phyloP scores from a whole-genome alignment of 2,113 vertebrate genomes.

The Ceratotherium simum region DNA sequence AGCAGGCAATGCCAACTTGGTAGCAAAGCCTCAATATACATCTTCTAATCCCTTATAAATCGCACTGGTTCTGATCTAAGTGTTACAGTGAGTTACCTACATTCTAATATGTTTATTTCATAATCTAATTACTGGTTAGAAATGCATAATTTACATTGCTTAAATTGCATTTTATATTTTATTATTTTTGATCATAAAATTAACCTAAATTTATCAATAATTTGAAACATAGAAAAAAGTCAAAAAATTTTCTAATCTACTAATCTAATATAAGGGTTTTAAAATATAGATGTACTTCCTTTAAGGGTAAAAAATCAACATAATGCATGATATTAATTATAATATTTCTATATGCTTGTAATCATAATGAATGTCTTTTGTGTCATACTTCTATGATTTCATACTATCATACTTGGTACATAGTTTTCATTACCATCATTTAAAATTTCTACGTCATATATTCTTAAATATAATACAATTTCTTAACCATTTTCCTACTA shows the following conservation, averaged over 20 bases:
- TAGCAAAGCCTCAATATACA: neutral
- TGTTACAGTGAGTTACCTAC: neutral
- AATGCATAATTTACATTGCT: neutral
- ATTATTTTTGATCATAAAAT: neutral
- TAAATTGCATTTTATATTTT: neutral
- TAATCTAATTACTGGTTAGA: neutral
- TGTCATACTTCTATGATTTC: neutral
- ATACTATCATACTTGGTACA: neutral
- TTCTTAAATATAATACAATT: neutral
- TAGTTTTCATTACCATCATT: neutral
- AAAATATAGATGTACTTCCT: neutral
- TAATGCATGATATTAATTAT: neutral
- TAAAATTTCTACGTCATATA: neutral
- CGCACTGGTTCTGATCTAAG: neutral
- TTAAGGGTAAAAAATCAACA: neutral
- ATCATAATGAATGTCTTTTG: neutral
- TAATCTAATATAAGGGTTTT: neutral
- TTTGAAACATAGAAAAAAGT: neutral
- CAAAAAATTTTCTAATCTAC: neutral
- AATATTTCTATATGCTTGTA: neutral
- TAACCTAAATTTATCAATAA: neutral
- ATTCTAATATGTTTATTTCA: neutral
- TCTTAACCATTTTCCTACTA: neutral
- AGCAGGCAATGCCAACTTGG: neutral
- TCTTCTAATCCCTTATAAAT: neutral